Conservation (phyloP, 2,888 invertebrate genomes). For the Rhagophthalmus giganteus region DNA sequence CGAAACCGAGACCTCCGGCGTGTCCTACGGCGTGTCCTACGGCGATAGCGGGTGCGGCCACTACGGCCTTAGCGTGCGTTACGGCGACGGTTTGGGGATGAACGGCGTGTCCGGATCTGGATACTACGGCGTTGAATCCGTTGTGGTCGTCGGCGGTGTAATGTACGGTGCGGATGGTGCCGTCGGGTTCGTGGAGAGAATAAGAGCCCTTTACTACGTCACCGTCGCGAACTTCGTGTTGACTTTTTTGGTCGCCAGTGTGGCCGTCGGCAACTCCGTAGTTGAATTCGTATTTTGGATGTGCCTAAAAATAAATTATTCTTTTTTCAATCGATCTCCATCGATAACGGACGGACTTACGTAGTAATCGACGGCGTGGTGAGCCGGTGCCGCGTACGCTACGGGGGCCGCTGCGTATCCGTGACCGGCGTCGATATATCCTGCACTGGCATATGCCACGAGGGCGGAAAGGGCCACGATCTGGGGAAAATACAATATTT, state of each 20-base stretch:
- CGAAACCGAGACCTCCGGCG: constrained; percentile 11
- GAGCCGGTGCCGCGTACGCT: constrained; percentile 12
- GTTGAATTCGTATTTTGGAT: constrained; percentile 62
- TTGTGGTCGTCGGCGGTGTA: constrained; percentile 62
- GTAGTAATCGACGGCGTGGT: constrained; percentile 21
- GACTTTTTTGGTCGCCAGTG: constrained; percentile 62
- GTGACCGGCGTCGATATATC: constrained; percentile 40
- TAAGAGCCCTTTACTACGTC: constrained; percentile 60
- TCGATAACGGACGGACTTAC: constrained; percentile 8
- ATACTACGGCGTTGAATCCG: constrained; percentile 55
- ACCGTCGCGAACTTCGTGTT: constrained; percentile 60
- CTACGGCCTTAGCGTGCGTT: constrained; percentile 24
- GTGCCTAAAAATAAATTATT: constrained; percentile 46
- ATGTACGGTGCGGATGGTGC: constrained; percentile 60
- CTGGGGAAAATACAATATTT: constrained; percentile 27
- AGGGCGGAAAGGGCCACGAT: constrained; percentile 48
- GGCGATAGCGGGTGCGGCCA: constrained; percentile 20
- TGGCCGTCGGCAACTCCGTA: constrained; percentile 60
- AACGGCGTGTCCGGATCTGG: constrained; percentile 59
- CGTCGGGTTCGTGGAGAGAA: constrained; percentile 61
- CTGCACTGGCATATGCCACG: constrained; percentile 54
- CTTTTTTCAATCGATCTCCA: background rate
- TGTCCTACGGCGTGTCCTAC: constrained; percentile 21
- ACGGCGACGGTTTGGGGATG: constrained; percentile 49
- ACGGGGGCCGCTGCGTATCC: constrained; percentile 38